Conservation (phyloP, 2,888 invertebrate genomes). For the Mayetiola destructor region DNA sequence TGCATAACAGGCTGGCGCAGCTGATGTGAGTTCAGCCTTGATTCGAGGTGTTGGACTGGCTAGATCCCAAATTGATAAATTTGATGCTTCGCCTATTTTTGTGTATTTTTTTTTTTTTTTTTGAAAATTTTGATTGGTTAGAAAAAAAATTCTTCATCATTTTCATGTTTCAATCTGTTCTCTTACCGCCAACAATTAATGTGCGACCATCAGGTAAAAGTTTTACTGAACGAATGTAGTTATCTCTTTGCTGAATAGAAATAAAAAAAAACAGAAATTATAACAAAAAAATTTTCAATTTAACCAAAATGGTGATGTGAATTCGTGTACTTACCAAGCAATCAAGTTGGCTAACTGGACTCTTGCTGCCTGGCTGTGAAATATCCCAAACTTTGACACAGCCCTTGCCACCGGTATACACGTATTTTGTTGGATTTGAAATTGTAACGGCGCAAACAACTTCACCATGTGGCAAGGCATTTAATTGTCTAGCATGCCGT, state of each 20-base stretch:
- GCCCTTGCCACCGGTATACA: conserved; percentile 96
- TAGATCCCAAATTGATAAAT: conserved; percentile 91
- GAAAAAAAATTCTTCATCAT: too few relatives aligned
- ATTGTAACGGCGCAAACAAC: conserved; percentile 96
- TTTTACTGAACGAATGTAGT: conserved; percentile 92
- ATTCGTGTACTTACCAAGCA: conserved; percentile 46
- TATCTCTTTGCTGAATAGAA: conserved; percentile 79
- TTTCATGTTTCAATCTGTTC: too few relatives aligned
- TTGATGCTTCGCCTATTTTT: conserved; percentile 63
- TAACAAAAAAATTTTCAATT: neutral
- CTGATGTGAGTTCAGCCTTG: conserved; percentile 77
- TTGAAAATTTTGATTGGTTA: too few relatives aligned
- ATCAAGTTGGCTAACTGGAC: conserved; percentile 72
- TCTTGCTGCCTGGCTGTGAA: conserved; percentile 58
- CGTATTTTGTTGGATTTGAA: conserved; percentile 70
- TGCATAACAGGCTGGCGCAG: conserved; percentile 95
- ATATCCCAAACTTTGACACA: conserved; percentile 82
- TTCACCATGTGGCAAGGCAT: conserved; percentile 86
- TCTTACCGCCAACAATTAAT: conserved; percentile 71
- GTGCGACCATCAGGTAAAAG: conserved; percentile 86
- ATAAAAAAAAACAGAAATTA: conserved; percentile 12
- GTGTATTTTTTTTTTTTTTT: too few relatives aligned
- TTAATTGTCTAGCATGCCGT: conserved; percentile 75
- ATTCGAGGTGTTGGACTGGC: conserved; percentile 82
- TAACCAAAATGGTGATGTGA: neutral